Base-by-base conservation (phyloP, 1,140 invertebrate species). In the Drosophila fuyamai region DNA sequence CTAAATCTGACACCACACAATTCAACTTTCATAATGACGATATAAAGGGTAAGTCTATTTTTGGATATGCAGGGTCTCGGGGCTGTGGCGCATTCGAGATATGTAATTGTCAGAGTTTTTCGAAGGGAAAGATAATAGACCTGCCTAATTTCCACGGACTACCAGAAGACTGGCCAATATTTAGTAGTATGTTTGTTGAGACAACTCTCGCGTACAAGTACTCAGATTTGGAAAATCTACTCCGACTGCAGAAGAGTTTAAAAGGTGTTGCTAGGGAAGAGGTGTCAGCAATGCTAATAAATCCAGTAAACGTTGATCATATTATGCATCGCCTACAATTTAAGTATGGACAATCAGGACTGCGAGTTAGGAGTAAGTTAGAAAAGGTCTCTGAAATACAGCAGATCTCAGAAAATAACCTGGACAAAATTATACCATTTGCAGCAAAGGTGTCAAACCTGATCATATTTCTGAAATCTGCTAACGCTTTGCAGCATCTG, bases 401-500 rank as follows among this genome's bases (percentile, higher is more conserved):
- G 36, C 36, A 38, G 10, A 38, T 38, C 36, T 4, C 36, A 38
- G 36, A 38, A 38, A 38, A 38, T 10, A 38, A 12, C 10, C 36
- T 38, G 36, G 36, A 40, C 38, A 13, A 40, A 38, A 38, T 38
- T 12, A 38, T 38, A 38, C 10, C 10, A 36, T 10, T 36, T 36
- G 35, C 35, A 36, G 35, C 35, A 36, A 36, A 38, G 36, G 36
- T 38, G 12, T 38, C 36, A 38, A 38, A 38, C 10, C 10, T 38
- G 36, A 12, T 38, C 36, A 38, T 38, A 16, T 44, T 44, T 44
- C 14, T 44, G 8, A 44, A 16, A 44, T 44, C 41, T n/a, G 41
- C 14, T 44, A 44, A 44, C 41, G 41, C 41, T 16, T 43, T 14
- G 41, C 41, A 44, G 41, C 41, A 44, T 44, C 8, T 44, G n/a